A percentile compares a stretch with the other conserved stretches of the same genome.
These are phyloP conservation scores for Chinchilla lanigera DNA, from an alignment of 2,113 vertebrate genomes.

Conservation along the genomic window DNA sequence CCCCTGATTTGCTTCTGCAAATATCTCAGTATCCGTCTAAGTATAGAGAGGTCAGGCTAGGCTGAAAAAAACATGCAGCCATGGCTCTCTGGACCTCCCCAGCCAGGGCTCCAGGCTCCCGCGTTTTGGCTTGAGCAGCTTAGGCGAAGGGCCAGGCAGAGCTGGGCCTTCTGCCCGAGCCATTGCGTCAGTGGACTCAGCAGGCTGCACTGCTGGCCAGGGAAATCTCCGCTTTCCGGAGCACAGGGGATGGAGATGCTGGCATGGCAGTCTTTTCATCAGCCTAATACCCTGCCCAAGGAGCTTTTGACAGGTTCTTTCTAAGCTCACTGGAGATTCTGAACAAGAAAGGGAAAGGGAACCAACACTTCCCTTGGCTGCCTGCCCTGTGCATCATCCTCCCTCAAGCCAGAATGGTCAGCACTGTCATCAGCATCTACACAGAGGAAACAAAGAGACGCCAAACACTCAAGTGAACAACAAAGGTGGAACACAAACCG, in stretches of 20 bases:
- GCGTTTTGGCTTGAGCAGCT: not conserved
- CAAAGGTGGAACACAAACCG: not conserved
- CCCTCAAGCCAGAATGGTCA: not conserved
- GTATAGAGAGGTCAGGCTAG: not conserved
- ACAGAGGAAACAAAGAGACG: not conserved
- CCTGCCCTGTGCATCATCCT: not conserved
- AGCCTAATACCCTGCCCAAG: slow-evolving; percentile 32
- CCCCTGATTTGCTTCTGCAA: slow-evolving; percentile 7
- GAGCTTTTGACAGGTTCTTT: slow-evolving; percentile 1
- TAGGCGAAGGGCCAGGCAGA: slow-evolving; percentile 62
- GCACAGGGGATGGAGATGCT: slow-evolving; percentile 36
- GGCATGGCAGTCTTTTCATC: not conserved
- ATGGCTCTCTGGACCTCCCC: not conserved
- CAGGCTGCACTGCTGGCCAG: slow-evolving; percentile 27
- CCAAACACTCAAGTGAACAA: too few relatives aligned
- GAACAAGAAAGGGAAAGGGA: not conserved
- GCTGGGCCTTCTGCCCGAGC: slow-evolving; percentile 69
- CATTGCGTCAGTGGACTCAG: slow-evolving; percentile 72
- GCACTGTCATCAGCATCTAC: not conserved
- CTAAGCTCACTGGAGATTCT: not conserved
- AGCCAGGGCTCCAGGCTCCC: slow-evolving; percentile 16
- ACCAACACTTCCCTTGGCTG: not conserved
- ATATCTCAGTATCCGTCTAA: not conserved
- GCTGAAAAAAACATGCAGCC: not conserved
- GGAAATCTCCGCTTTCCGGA: slow-evolving; percentile 75